Conservation (phyloP, 1,140 invertebrate genomes). For the Formica exsecta region DNA sequence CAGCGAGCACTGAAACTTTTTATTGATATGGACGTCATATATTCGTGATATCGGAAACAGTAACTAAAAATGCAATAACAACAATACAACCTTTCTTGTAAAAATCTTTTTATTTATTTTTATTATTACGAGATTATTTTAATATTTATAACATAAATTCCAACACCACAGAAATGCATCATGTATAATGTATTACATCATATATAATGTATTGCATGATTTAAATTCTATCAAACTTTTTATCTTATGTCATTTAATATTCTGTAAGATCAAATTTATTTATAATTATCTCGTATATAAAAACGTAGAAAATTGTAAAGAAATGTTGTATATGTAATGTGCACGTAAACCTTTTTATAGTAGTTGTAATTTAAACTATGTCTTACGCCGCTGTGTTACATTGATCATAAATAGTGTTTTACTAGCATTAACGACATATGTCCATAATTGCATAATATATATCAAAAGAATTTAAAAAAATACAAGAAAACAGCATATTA, state of each 20-base stretch:
- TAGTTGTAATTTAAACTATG: constrained; percentile 6
- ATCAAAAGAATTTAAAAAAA: constrained; percentile 31
- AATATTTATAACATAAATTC: constrained; percentile 12
- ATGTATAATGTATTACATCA: not conserved
- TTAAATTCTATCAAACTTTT: not conserved
- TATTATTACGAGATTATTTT: not conserved
- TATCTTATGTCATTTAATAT: not conserved
- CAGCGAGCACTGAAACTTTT: constrained; percentile 55
- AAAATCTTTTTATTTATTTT: constrained; percentile 9
- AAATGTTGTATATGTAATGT: not conserved
- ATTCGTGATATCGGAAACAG: constrained; percentile 39
- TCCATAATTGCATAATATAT: constrained; percentile 41
- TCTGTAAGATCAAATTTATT: not conserved
- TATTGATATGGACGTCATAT: constrained; percentile 53
- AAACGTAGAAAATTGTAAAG: not conserved
- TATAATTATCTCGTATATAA: not conserved
- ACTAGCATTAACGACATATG: constrained; percentile 4
- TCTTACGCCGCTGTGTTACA: not conserved
- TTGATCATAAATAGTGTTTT: constrained; percentile 41
- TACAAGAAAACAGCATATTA: constrained; percentile 10
- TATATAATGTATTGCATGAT: not conserved
- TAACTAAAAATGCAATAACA: constrained; percentile 5
- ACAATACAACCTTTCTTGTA: constrained; percentile 15
- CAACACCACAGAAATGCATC: not conserved
- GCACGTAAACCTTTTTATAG: constrained; percentile 26